Evolutionary conservation across 2,888 invertebrate genomes (phyloP), one percentile per base, ranked within the genome.

Genomic region (Phortica magna): DNA sequence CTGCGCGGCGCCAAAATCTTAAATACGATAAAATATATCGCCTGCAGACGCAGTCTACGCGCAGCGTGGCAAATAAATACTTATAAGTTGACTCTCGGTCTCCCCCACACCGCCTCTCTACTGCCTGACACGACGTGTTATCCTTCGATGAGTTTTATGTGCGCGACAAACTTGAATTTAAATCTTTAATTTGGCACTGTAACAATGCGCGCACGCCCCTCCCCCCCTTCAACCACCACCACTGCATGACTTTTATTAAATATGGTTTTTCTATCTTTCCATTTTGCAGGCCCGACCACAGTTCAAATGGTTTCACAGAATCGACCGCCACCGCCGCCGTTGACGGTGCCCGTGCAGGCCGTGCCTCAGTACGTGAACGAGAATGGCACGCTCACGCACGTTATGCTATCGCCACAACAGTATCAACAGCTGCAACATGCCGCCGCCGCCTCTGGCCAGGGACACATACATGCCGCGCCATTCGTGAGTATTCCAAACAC

Each of bases 281-380:
- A 92, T 77, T 55, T 90, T 91, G 22, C 83, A 96, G 96, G 96
- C 91, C 96, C 96, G 90, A 95, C 96, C 91, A 96, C 96, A 82
- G 96, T 97, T 85, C 95, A 96, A 87, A 96, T 97, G 96, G 96
- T 96, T 87, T 96, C 96, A 84, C 95, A 96, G 89, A 95, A 95
- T 92, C 94, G 94, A 81, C 94, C 95, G 84, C 95, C 96, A 78
- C 95, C 96, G 77, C 94, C 95, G 88, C 95, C 96, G 79, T 97
- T 98, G 90, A 96, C 97, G 93, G 97, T 98, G 85, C 97, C 98
- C 79, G 96, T 96, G 76, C 98, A 96, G 82, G 96, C 98, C 93
- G 95, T 96, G 91, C 96, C 98, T 91, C 98, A 97, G 91, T 97
- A 98, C 89, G 95, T 98, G 86, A 98, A 98, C 93, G 98, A 98